Evolutionary conservation across 92 coral and sea anemone genomes (phyloP).

Genomic region (Porites evermanni): DNA sequence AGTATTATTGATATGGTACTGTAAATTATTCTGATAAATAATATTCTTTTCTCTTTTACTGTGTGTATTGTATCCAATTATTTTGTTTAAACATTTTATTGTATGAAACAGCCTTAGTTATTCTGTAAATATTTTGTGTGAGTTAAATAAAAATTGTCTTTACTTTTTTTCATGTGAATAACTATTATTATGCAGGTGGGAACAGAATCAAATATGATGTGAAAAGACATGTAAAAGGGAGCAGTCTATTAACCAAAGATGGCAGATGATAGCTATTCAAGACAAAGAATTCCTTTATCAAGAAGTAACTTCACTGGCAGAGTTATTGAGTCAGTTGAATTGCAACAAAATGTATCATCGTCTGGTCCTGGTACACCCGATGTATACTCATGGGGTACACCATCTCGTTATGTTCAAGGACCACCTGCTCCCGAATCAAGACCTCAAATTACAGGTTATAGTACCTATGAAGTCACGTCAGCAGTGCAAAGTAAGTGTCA

Average conservation of each 20-base stretch:
- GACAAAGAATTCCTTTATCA: constrained; percentile 15
- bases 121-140: not conserved
- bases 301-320: constrained; percentile 16
- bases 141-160: not conserved
- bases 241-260: not conserved
- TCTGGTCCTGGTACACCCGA: constrained; percentile 12
- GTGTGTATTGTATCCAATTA: no score
- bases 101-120: no score
- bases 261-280: constrained; percentile 6
- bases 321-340: constrained; percentile 10
- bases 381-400: not conserved
- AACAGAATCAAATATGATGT: not conserved
- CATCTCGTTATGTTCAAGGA: not conserved
- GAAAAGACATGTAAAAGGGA: not conserved
- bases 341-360: not conserved
- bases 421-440: not conserved
- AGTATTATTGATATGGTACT: no score
- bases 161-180: not conserved
- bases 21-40: no score
- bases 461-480: not conserved
- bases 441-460: not conserved
- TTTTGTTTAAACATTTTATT: no score
- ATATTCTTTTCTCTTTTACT: no score
- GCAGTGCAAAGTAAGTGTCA: constrained; percentile 19
- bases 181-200: not conserved